Evolutionary conservation across 2,888 invertebrate genomes (phyloP), one percentile per base, ranked within the genome.

Genomic region (Torymus texanus): DNA sequence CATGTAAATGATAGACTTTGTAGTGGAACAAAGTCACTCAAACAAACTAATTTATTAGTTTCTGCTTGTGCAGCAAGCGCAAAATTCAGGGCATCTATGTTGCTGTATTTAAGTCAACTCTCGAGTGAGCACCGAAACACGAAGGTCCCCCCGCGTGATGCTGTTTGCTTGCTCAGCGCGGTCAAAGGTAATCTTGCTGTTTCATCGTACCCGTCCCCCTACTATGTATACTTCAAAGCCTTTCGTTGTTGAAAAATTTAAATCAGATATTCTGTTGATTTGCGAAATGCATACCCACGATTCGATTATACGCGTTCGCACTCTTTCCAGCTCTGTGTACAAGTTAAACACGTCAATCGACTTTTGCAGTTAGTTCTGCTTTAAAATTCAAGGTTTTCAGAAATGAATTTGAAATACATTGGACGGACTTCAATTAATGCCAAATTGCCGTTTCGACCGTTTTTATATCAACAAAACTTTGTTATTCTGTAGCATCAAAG

Each of bases 31-130:
- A 79, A 76, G 66, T 66, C 56, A 56, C 61, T 75, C 72, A 62
- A 72, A 76, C 72, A 79, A 79, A 70, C 72, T 67, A 72, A 72
- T 75, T 79, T 75, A 76, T 79, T 76, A 76, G 72, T 72, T 72
- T 79, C 66, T 79, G 72, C 72, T 79, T 66, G 55, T 51, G 16
- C 56, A 51, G 67, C 65, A 65, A 59, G 65, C 18, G 67, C 65
- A 67, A 72, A 58, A 76, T 75, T 75, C 21, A 24, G 58, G 29
- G 51, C 63, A 29, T 68, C 67, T 41, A n/a, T 61, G 65, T 65
- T 71, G 71, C 77, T 65, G 59, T 65, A 59, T 77, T 77, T 77
- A 71, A 77, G 70, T 77, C 77, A 71, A 77, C 71, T 71, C 58
- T 56, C 51, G 12, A 24, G 24, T 5, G 29, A 14, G 21, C 58